Evolutionary conservation across 2,113 vertebrate genomes (phyloP).

Genomic region (Vombatus ursinus): DNA sequence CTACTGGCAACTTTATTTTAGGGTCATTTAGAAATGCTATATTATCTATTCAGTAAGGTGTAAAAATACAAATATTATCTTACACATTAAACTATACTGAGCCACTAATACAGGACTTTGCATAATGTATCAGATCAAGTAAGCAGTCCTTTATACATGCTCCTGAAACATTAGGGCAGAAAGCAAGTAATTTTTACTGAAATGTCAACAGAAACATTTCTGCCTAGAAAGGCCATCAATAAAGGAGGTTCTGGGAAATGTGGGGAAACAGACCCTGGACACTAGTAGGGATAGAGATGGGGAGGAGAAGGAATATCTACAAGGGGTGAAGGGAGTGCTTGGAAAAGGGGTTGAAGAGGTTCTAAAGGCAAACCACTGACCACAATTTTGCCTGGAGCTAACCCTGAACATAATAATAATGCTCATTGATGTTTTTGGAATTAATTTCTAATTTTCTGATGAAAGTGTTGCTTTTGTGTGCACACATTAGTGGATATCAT

Average conservation of each 20-base stretch:
- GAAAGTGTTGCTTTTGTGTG: constrained; percentile 56
- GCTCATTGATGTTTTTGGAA: constrained; percentile 51
- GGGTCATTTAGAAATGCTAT: background rate
- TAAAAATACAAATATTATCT: constrained; percentile 45
- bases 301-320: background rate
- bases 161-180: background rate
- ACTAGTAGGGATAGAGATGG: background rate
- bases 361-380: constrained; percentile 59
- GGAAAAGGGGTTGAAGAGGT: constrained; percentile 57
- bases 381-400: constrained; percentile 56
- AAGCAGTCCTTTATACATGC: constrained; percentile 22
- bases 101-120: constrained; percentile 5
- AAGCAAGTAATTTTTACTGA: constrained; percentile 10
- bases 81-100: constrained; percentile 28
- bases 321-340: constrained; percentile 26
- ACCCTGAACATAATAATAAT: constrained; percentile 45
- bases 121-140: constrained; percentile 50
- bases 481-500: constrained; percentile 46
- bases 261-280: background rate
- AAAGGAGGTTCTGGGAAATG: background rate
- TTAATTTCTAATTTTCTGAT: constrained; percentile 42
- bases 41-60: constrained; percentile 48
- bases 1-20: background rate
- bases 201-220: background rate
- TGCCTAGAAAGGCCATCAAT: background rate